Percentiles rank a stretch among this genome's conserved stretches.
Conservation (phyloP, 2,888 invertebrate genomes). For the Sinopyrophorus schimmeli region DNA sequence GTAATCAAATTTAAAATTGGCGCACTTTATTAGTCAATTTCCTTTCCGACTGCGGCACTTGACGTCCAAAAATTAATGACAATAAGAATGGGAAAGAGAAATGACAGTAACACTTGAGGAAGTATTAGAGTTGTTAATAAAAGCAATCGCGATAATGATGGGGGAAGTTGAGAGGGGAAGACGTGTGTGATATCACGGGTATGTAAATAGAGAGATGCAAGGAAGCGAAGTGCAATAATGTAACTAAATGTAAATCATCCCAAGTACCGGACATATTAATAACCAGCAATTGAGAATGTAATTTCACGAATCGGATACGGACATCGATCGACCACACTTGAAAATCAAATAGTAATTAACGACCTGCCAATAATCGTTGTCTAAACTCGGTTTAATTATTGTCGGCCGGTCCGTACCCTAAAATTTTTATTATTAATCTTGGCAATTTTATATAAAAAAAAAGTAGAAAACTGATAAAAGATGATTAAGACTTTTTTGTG, state of each 20-base stretch:
- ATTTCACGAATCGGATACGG: conserved; percentile 37
- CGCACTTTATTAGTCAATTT: too few species aligned
- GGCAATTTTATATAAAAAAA: conserved; percentile 2
- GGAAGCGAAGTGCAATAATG: conserved; percentile 7
- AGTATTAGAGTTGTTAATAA: conserved; percentile 1
- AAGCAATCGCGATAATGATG: not conserved
- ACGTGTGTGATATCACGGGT: not conserved
- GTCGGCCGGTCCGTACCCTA: not conserved
- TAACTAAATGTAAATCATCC: conserved; percentile 25
- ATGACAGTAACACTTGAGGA: not conserved
- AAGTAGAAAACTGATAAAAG: conserved; percentile 20
- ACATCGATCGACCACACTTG: conserved; percentile 39
- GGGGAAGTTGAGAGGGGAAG: not conserved
- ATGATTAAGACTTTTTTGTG: conserved; percentile 22
- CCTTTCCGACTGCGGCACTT: too few species aligned
- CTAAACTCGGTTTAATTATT: not conserved
- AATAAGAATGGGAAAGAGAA: conserved; percentile 1
- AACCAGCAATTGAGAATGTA: conserved; percentile 36
- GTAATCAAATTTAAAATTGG: too few species aligned
- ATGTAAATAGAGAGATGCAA: conserved; percentile 1
- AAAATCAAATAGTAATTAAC: conserved; percentile 9
- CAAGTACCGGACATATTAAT: conserved; percentile 40
- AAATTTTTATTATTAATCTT: too few species aligned
- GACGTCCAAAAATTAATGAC: too few species aligned
- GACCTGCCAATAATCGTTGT: not conserved